Evolutionary conservation across 1,140 invertebrate genomes (phyloP), one percentile per base, ranked within the genome.

Genomic region (Drosophila littoralis): DNA sequence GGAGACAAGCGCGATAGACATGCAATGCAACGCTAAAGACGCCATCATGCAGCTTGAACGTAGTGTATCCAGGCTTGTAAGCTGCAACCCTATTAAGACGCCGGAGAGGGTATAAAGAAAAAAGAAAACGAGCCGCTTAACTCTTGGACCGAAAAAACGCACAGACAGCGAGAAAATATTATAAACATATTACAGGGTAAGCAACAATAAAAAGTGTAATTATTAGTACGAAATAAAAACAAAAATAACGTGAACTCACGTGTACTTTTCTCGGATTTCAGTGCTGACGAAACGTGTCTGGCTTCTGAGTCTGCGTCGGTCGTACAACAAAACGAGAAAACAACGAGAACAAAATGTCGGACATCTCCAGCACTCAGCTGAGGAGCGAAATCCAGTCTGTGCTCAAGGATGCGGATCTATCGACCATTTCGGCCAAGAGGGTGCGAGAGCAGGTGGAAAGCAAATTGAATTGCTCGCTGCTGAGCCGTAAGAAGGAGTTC

Each of bases 391-490:
- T 91, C 1, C 79, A 90, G 66, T 75, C 76, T 9, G 97, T 98
- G 79, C 94, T 98, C 3, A 97, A 98, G 93, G 95, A 96, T 93
- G 97, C 97, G 6, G 96, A 98, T 91, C 93, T 98, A 8, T 95
- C 95, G 7, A 95, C 95, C 38, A 96, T 96, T 79, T 97, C 97
- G 9, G 96, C 97, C 1, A 98, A 98, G 85, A 97, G 97, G 93
- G 97, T 98, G n/a, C 95, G 97, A 33, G 95, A 96, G 92, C 95
- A 97, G 88, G 93, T 98, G 64, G 97, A 98, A 92, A 94, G 96
- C 69, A 96, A 96, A 89, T 93, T 98, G 9, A 95, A 95, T 43
- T 93, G 95, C 64, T 96, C 98, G 79, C 93, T 98, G 10, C 93
- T 94, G 28, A 93, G 91, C 52, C 96, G 96, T 80, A 97, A 96